phyloP scores from a whole-genome alignment of 2,797 vertebrate genomes.

The Sebastes vulpes region DNA sequence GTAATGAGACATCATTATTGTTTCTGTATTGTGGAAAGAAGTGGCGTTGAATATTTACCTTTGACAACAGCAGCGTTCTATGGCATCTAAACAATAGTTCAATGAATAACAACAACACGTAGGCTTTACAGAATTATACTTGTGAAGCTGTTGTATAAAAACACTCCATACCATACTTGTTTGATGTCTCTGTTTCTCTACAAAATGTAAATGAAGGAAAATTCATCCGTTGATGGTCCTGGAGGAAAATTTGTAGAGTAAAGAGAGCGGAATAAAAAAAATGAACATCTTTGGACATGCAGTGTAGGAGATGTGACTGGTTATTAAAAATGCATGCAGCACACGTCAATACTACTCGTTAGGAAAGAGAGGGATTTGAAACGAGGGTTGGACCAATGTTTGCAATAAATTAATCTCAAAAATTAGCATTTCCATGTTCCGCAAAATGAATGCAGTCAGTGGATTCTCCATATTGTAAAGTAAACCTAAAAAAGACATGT shows the following conservation, averaged over 20 bases:
- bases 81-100: background rate
- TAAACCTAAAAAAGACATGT: background rate
- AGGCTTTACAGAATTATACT: background rate
- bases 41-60: background rate
- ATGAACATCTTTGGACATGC: background rate
- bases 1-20: background rate
- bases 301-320: conserved; percentile 3
- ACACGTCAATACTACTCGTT: background rate
- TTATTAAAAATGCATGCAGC: conserved; percentile 38
- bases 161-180: background rate
- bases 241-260: background rate
- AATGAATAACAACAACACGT: background rate
- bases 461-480: background rate
- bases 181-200: background rate
- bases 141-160: background rate
- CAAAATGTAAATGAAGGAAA: background rate
- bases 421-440: background rate
- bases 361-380: background rate
- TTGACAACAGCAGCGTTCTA: background rate
- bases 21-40: background rate
- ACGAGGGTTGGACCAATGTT: background rate
- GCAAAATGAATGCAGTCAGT: background rate
- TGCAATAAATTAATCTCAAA: background rate
- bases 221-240: background rate
- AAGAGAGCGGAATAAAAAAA: background rate